Evolutionary conservation across 1,140 invertebrate species (phyloP).

Genomic region (Cylas formicarius): DNA sequence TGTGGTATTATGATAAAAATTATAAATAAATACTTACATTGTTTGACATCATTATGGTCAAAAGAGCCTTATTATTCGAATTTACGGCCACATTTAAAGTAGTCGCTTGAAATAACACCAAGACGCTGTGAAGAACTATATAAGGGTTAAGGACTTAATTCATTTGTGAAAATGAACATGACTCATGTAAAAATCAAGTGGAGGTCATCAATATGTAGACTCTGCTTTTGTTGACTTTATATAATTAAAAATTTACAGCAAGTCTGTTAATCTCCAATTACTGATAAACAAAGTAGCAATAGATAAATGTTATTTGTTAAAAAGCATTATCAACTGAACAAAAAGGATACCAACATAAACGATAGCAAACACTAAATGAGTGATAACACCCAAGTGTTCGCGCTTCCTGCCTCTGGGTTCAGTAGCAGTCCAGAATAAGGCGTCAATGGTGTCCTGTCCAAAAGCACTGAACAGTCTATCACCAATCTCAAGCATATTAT

Average conservation of each 20-base stretch:
- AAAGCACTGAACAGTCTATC: conserved; percentile 94
- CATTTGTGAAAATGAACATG: too few species aligned
- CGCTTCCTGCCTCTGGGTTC: conserved; percentile 77
- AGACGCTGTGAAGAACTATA: conserved; percentile 79
- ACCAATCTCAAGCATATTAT: conserved; percentile 98
- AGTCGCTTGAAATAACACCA: conserved; percentile 92
- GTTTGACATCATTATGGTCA: conserved; percentile 99
- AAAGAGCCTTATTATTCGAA: conserved; percentile 93
- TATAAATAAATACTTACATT: conserved; percentile 68
- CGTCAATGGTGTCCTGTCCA: conserved; percentile 97
- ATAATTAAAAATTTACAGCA: too few species aligned
- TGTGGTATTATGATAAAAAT: conserved; percentile 3
- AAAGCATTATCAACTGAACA: conserved; percentile 1
- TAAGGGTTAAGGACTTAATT: conserved; percentile 41
- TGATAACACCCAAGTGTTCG: conserved; percentile 78
- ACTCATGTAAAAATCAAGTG: too few species aligned
- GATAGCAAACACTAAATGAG: conserved; percentile 83
- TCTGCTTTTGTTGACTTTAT: too few species aligned
- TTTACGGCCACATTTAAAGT: conserved; percentile 98
- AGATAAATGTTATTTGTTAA: neutral
- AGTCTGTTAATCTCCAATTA: too few species aligned
- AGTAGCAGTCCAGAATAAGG: conserved; percentile 95
- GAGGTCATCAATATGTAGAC: too few species aligned
- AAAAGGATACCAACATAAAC: conserved; percentile 93
- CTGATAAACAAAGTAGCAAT: too few species aligned